Percentiles rank a stretch among this genome's conserved stretches.
These are phyloP conservation scores for Ostrea edulis DNA, from an alignment of 1,140 invertebrate genomes.

Conservation along the genomic window DNA sequence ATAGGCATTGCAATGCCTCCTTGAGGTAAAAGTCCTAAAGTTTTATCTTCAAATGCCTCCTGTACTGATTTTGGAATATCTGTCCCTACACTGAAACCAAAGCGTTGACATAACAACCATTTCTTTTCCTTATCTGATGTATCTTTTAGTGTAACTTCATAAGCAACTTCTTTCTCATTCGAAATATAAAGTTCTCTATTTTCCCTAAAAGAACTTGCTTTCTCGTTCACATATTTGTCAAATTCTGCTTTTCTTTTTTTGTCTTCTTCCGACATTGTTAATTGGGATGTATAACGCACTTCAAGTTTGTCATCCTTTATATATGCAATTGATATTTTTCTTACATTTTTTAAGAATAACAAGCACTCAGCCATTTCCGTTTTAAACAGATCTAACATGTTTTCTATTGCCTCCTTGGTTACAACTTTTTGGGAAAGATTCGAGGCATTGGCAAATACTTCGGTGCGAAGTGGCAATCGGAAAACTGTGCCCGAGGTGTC, in stretches of 20 bases:
- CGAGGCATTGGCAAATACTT: slow-evolving; percentile 63
- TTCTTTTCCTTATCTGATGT: slow-evolving; percentile 10
- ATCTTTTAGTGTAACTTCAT: slow-evolving; percentile 56
- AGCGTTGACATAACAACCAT: slow-evolving; percentile 66
- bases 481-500: slow-evolving; percentile 66
- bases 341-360: slow-evolving; percentile 72
- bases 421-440: slow-evolving; percentile 60
- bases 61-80: slow-evolving; percentile 46
- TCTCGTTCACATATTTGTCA: neutral
- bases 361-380: slow-evolving; percentile 65
- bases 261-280: slow-evolving; percentile 46
- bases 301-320: slow-evolving; percentile 54
- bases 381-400: slow-evolving; percentile 64
- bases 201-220: slow-evolving; percentile 4
- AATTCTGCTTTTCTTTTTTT: neutral
- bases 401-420: slow-evolving; percentile 48
- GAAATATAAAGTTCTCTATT: slow-evolving; percentile 49
- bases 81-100: slow-evolving; percentile 62
- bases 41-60: slow-evolving; percentile 52
- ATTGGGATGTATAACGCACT: slow-evolving; percentile 54
- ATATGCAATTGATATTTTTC: slow-evolving; percentile 59
- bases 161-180: slow-evolving; percentile 35
- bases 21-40: slow-evolving; percentile 68
- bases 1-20: slow-evolving; percentile 71
- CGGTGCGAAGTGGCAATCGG: slow-evolving; percentile 67